Percentiles rank a stretch among this genome's conserved stretches.
Evolutionary conservation across 2,113 vertebrate genomes (phyloP).

Genomic region (Chiloscyllium plagiosum): DNA sequence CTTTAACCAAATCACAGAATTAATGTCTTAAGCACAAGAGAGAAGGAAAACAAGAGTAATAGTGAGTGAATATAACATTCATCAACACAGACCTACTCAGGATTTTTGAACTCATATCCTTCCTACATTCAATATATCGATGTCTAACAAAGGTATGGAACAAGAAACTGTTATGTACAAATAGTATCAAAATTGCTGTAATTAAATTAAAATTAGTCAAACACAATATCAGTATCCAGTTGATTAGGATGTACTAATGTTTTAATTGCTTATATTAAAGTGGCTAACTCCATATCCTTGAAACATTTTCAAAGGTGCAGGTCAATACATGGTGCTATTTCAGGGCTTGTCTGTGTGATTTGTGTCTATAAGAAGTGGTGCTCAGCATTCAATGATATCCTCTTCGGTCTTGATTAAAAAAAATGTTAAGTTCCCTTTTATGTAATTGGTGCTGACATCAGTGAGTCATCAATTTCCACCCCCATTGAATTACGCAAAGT

Average conservation of each 20-base stretch:
- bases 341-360: not conserved
- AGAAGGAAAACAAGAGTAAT: not conserved
- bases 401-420: constrained; percentile 54
- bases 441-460: constrained; percentile 54
- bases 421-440: constrained; percentile 56
- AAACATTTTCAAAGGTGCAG: not conserved
- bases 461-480: constrained; percentile 24
- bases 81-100: not conserved
- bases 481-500: constrained; percentile 43
- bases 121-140: not conserved
- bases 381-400: constrained; percentile 47
- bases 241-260: not conserved
- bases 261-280: not conserved
- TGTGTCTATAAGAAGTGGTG: constrained; percentile 56
- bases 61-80: not conserved
- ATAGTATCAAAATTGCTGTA: not conserved
- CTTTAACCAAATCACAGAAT: not conserved
- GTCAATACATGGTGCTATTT: not conserved
- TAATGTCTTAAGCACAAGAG: not conserved
- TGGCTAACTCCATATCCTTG: not conserved
- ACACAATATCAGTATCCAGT: not conserved
- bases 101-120: not conserved
- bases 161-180: not conserved
- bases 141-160: not conserved
- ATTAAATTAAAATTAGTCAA: not conserved